phyloP scores from a whole-genome alignment of 30 jellyfish, hydroid and myxozoan species.

The Cassiopea xamachana region DNA sequence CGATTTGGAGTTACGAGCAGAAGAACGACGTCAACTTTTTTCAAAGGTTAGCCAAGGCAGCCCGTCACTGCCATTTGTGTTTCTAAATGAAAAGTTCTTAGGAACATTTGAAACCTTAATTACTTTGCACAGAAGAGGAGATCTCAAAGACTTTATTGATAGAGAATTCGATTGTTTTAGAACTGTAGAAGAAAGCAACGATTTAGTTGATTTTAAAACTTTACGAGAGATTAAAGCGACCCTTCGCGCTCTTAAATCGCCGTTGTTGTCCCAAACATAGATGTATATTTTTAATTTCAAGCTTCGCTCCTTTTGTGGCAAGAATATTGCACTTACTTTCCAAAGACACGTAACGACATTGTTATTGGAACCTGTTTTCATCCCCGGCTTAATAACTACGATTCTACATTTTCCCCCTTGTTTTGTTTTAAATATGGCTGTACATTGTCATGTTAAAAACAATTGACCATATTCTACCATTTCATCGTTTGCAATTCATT shows the following conservation, averaged over 20 bases:
- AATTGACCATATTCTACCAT: too few relatives aligned
- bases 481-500: too few relatives aligned
- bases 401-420: too few relatives aligned
- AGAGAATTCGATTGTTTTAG: slow-evolving; percentile 27
- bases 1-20: slow-evolving; percentile 70
- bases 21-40: slow-evolving; percentile 64
- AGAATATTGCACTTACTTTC: too few relatives aligned
- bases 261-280: neutral
- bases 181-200: slow-evolving; percentile 13
- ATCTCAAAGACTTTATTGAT: slow-evolving; percentile 23
- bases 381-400: too few relatives aligned
- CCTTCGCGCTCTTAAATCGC: slow-evolving; percentile 14
- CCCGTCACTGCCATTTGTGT: slow-evolving; percentile 69
- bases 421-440: too few relatives aligned
- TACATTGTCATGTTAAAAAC: too few relatives aligned
- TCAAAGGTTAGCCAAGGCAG: neutral
- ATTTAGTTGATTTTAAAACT: slow-evolving; percentile 47
- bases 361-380: too few relatives aligned
- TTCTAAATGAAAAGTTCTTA: slow-evolving; percentile 55
- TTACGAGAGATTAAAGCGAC: slow-evolving; percentile 42
- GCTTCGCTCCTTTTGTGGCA: too few relatives aligned
- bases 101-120: slow-evolving; percentile 74
- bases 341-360: too few relatives aligned
- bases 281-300: neutral
- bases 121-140: slow-evolving; percentile 61